Evolutionary conservation across 2,797 vertebrate species (phyloP).

Genomic region (Propithecus perrieri): DNA sequence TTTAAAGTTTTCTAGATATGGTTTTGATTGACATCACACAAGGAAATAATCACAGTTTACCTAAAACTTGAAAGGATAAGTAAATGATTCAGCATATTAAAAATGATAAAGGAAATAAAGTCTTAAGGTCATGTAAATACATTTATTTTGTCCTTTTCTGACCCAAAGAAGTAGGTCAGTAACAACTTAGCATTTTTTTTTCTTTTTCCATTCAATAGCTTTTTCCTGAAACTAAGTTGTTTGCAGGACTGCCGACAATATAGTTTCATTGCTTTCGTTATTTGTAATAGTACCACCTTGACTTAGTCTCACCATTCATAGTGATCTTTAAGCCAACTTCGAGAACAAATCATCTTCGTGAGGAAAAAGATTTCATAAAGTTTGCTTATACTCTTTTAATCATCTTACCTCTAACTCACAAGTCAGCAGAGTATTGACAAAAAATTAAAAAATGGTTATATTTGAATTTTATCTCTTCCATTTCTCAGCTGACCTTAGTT

Average conservation of each 20-base stretch:
- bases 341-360: background rate
- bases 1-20: conserved; percentile 35
- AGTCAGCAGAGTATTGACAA: background rate
- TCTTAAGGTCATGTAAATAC: background rate
- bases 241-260: background rate
- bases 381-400: background rate
- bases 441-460: background rate
- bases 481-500: background rate
- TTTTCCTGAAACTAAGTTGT: background rate
- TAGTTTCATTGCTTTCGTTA: background rate
- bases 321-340: background rate
- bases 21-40: background rate
- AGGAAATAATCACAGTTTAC: conserved; percentile 12
- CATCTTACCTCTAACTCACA: background rate
- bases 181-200: background rate
- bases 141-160: background rate
- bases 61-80: conserved; percentile 28
- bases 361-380: background rate
- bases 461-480: background rate
- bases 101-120: background rate
- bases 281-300: background rate
- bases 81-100: background rate
- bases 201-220: background rate
- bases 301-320: background rate
- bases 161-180: background rate